Evolutionary conservation across 2,113 vertebrate species (phyloP), one percentile per base, ranked within the genome.

Genomic region (Cyprinus carpio): DNA sequence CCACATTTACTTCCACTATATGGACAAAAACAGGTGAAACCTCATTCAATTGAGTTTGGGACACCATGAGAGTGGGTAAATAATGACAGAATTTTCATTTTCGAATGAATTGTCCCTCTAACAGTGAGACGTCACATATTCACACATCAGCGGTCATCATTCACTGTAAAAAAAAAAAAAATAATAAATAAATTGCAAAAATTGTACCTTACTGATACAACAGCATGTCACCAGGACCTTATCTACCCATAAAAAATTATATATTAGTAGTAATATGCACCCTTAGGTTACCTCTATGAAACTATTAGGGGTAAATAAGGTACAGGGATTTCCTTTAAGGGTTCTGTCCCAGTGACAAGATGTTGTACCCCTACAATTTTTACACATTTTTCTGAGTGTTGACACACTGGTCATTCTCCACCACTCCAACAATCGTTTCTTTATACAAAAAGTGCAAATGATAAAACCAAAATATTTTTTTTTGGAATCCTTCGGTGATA

Each of bases 401-500:
- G 40, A 31, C 11, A 29, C 18, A 16, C 23, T 62, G 16, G 58
- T 81, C n/a, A 10, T 60, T 12, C 29, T 60, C 51, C 56, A 71
- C 67, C 13, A 51, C 34, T 85, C 65, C 10, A 64, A 77, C 65
- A 62, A 11, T n/a, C 40, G 60, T 60, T 72, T 86, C 60, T 87
- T 85, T 86, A 89, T 86, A 89, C 62, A 92, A 95, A 93, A 96
- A 89, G 96, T 97, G 96, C 96, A 96, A 96, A 96, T 94, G 9
- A 31, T 76, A 9, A 71, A 82, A 81, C 37, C 94, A 92, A 88
- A 91, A 76, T 87, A 90, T 87, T 92, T 89, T 89, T 51, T 51
- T 93, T 91, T 31, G 31, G 31, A 31, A 31, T 31, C 31, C 31
- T 31, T 31, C 31, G 31, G 31, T 31, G 31, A 31, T 31, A 31